Conservation (phyloP, 2,888 invertebrate genomes). For the Drosophila fulvimacula region DNA sequence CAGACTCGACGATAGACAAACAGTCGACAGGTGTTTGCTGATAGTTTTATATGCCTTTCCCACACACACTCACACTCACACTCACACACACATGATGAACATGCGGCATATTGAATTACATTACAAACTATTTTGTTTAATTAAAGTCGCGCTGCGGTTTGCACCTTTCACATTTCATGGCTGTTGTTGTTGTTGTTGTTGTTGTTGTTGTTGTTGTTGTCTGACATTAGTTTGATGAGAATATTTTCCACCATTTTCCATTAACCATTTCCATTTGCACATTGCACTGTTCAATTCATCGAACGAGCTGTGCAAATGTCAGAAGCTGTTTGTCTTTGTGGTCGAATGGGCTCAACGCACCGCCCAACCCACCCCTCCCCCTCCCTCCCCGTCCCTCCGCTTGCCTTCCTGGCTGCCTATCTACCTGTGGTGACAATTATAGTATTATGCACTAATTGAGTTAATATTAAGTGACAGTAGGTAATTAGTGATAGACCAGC, state of each 20-base stretch:
- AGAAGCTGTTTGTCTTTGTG: slow-evolving; percentile 48
- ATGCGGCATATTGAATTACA: slow-evolving; percentile 55
- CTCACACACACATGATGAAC: slow-evolving; percentile 11
- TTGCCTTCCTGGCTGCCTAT: background rate
- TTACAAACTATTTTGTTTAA: slow-evolving; percentile 72
- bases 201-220: slow-evolving; percentile 12
- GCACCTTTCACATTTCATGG: slow-evolving; percentile 50
- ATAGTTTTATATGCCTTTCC: slow-evolving; percentile 37
- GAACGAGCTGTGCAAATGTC: slow-evolving; percentile 59
- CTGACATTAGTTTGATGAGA: slow-evolving; percentile 51
- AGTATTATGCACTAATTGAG: slow-evolving; percentile 35
- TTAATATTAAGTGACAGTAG: slow-evolving; percentile 12
- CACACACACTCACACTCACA: slow-evolving; percentile 17
- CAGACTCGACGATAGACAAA: slow-evolving; percentile 31
- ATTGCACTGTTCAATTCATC: slow-evolving; percentile 20
- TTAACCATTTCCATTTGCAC: slow-evolving; percentile 26
- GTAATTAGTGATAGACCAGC: background rate
- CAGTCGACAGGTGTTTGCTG: slow-evolving; percentile 60
- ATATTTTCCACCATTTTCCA: slow-evolving; percentile 33
- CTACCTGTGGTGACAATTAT: slow-evolving; percentile 10
- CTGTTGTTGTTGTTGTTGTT: slow-evolving; percentile 10
- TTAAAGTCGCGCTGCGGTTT: slow-evolving; percentile 62
- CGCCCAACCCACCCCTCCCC: background rate
- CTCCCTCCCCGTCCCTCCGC: too few species aligned
- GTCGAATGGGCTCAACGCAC: slow-evolving; percentile 15